A percentile compares a stretch with the other conserved stretches of the same genome.
Evolutionary conservation across 2,888 invertebrate genomes (phyloP).

Genomic region (Macaria liturata): DNA sequence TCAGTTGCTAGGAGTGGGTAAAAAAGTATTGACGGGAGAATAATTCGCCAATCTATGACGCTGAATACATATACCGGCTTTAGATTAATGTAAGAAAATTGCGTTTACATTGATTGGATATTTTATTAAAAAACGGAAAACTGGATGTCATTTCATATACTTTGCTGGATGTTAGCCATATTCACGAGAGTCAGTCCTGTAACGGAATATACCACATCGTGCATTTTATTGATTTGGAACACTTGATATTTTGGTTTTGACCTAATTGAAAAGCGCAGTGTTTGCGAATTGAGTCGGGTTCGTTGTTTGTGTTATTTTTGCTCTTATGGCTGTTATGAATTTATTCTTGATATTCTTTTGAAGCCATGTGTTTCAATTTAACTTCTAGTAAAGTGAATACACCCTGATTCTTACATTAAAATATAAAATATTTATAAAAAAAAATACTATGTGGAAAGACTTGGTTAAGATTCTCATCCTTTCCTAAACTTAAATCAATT

Average conservation of each 20-base stretch:
- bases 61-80: too few relatives aligned
- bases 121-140: not conserved
- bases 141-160: too few relatives aligned
- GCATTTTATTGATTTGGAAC: not conserved
- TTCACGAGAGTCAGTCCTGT: not conserved
- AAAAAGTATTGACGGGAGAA: too few relatives aligned
- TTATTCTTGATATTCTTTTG: not conserved
- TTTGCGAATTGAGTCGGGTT: not conserved
- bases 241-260: constrained; percentile 1
- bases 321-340: not conserved
- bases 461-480: not conserved
- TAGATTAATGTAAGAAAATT: too few relatives aligned
- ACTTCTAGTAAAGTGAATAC: too few relatives aligned
- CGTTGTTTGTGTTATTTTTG: not conserved
- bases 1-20: constrained; percentile 5
- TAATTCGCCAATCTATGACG: too few relatives aligned
- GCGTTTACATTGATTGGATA: constrained; percentile 4
- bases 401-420: too few relatives aligned
- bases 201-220: constrained; percentile 3
- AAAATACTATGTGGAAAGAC: too few relatives aligned
- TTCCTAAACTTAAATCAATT: constrained; percentile 9
- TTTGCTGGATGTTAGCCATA: too few relatives aligned
- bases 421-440: too few relatives aligned
- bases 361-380: too few relatives aligned
- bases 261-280: not conserved